These are phyloP conservation scores for Campoplex nolae DNA, from an alignment of 2,888 invertebrate genomes.

Conservation along the genomic window DNA sequence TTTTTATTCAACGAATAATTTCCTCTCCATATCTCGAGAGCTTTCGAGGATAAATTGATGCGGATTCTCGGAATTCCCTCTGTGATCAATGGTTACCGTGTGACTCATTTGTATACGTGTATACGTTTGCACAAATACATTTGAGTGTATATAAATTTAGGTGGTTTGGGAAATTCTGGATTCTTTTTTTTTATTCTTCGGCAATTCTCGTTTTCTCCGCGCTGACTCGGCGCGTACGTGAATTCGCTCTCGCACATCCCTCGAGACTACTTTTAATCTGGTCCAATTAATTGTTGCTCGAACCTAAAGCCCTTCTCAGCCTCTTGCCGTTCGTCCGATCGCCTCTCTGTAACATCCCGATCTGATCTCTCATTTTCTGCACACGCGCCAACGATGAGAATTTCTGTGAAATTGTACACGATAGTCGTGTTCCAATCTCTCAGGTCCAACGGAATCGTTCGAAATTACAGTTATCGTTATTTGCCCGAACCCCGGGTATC, in stretches of 20 bases:
- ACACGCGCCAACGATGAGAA: background rate
- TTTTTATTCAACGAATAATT: background rate
- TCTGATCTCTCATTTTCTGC: conserved; percentile 29
- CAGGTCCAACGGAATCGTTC: conserved; percentile 21
- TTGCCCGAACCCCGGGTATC: conserved; percentile 1
- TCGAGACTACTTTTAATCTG: conserved; percentile 72
- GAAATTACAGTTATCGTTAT: conserved; percentile 42
- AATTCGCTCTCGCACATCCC: conserved; percentile 52
- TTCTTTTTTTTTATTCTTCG: background rate
- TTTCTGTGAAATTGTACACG: conserved; percentile 52
- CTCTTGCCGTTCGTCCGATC: conserved; percentile 16
- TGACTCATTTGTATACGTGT: background rate
- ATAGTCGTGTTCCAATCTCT: conserved; percentile 60
- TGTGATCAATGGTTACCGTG: background rate
- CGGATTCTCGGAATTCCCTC: background rate
- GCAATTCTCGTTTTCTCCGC: conserved; percentile 22
- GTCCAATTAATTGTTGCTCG: conserved; percentile 73
- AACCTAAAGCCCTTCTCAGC: conserved; percentile 56
- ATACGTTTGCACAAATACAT: too few relatives aligned
- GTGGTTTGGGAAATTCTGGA: background rate
- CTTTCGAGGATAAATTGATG: background rate
- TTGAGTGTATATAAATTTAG: background rate
- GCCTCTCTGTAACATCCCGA: conserved; percentile 24
- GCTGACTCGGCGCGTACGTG: conserved; percentile 48
- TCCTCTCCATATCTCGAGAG: background rate